Evolutionary conservation across 2,888 invertebrate genomes (phyloP), one percentile per base, ranked within the genome.

Genomic region (Tuberolachnus salignus): DNA sequence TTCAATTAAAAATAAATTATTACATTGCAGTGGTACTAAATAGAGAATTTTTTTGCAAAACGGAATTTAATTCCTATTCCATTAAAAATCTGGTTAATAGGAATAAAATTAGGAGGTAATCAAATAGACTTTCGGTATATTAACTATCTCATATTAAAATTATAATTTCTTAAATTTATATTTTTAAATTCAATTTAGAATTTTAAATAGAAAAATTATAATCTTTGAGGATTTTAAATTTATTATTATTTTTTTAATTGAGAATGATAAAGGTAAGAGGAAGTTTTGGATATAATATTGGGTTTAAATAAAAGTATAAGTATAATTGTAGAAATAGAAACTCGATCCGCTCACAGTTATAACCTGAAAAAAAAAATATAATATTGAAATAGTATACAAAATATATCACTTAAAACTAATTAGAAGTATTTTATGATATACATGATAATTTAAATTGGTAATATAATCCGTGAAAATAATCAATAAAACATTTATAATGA

Each of bases 21-120:
- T 69, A 64, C 26, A 21, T 19, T 21, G 26, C 16, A 49, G 19
- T 69, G 93, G 94, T 69, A 92, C 92, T 84, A 94, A 94, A 86
- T 92, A 94, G 55, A 87, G 90, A 55, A 92, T 97, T 75, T 95
- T 34, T 96, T 85, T 92, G 92, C 73, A 89, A 95, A 80, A 92
- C 93, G 44, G 89, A 94, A 70, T 92, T 97, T 84, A 92, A 94
- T 83, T 87, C 42, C 21, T 64, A 51, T 74, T 44, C 42, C 19
- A 34, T 16, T 46, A 71, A 13, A 49, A 34, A 34, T 34, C 34
- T 23, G 11, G 13, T 44, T 6, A 51, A n/a, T 16, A 23, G 73
- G 42, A 64, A 44, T 21, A 44, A 44, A 64, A 21, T 44, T 70
- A 4, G 19, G n/a, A 51, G 34, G 19, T 34, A 61, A 67, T 67